Evolutionary conservation across 1,140 invertebrate genomes (phyloP), one percentile per base, ranked within the genome.

Genomic region (Calycopis cecrops): DNA sequence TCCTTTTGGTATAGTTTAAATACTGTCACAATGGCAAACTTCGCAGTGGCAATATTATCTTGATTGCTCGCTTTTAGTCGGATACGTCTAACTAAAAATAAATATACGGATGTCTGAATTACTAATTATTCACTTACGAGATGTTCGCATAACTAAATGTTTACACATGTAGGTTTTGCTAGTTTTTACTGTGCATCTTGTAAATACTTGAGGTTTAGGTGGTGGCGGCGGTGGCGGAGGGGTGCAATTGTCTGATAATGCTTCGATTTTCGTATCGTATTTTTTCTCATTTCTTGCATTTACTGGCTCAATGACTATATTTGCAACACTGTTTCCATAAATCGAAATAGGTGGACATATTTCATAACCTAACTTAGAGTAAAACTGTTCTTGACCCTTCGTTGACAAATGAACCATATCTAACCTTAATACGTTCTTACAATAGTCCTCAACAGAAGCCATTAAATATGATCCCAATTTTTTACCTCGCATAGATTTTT

Each of bases 311-410:
- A 12, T 34, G 51, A 14, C 10, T 11, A 16, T 17, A 44, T 35
- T 44, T 44, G 38, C n/a, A 14, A 70, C 21, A 61, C 52, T 57
- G 40, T 58, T 67, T 4, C 90, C 92, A 85, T 90, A 94, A 76
- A 92, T 91, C 47, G 91, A 90, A 17, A 95, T 80, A 4, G 93
- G 93, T 34, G 90, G 87, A 71, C 93, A 94, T 54, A 90, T 71
- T 33, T 73, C 79, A 69, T 95, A 95, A 28, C 93, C 93, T 62
- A 95, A 90, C 81, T 94, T 94, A 35, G 85, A 73, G 69, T 95
- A 95, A 84, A 95, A 95, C 35, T 88, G 81, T 77, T 94, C 93
- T 82, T 95, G 92, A 16, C 93, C 94, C 73, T 92, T 92, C 3
- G 94, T 95, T 34, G 92, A 92, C 65, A 95, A 88, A 84, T 94